Conservation (phyloP, 2,113 vertebrate genomes). For the Carassius auratus region DNA sequence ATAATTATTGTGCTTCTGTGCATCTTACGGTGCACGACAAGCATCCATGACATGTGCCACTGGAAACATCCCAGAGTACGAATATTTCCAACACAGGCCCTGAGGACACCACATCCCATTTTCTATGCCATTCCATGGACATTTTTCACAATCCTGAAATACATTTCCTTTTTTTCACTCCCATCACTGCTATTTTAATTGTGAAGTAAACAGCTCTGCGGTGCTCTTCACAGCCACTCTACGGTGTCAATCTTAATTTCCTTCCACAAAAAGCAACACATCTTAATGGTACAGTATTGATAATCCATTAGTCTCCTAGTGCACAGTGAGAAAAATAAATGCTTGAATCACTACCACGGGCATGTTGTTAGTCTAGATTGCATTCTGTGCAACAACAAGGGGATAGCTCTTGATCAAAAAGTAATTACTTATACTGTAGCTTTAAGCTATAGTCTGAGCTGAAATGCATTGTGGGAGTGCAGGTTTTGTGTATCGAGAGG, state of each 20-base stretch:
- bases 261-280: slow-evolving; percentile 16
- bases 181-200: slow-evolving; percentile 12
- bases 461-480: slow-evolving; percentile 55
- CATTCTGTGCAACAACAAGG: slow-evolving; percentile 50
- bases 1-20: not conserved
- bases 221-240: not conserved
- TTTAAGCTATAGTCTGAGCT: slow-evolving; percentile 44
- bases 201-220: slow-evolving; percentile 19
- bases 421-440: slow-evolving; percentile 56
- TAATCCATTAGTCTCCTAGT: slow-evolving; percentile 26
- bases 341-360: slow-evolving; percentile 36
- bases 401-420: slow-evolving; percentile 49
- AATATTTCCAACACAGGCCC: not conserved
- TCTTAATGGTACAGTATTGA: slow-evolving; percentile 11
- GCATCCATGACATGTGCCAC: not conserved
- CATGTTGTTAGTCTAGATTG: slow-evolving; percentile 53
- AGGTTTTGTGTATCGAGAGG: slow-evolving; percentile 14
- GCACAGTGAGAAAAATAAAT: slow-evolving; percentile 51
- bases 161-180: slow-evolving; percentile 11
- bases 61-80: not conserved
- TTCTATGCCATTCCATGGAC: not conserved
- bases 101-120: not conserved
- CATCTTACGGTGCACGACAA: not conserved
- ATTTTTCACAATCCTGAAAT: not conserved
- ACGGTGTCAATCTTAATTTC: slow-evolving; percentile 19